Base-by-base conservation (phyloP, 2,113 vertebrate genomes). In the Chaenocephalus aceratus region DNA sequence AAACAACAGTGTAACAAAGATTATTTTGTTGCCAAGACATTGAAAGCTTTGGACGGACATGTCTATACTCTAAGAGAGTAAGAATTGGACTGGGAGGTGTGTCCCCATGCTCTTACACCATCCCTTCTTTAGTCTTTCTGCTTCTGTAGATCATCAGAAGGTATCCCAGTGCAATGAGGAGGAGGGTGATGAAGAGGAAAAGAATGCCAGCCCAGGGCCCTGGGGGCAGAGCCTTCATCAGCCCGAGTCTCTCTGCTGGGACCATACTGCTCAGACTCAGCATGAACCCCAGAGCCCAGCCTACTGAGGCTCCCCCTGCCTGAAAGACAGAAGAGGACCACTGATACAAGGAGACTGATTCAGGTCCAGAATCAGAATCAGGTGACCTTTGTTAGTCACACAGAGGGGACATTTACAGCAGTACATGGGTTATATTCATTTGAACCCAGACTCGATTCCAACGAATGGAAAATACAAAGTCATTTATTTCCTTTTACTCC, bases 231-330 rank as follows among this genome's bases (percentile, higher is more conserved):
- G 91, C 92, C 87, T 92, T 95, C 58, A 94, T 14, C 54, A 4
- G 1, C 0, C 0, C 60, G 0, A 89, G 83, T 0, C 64, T 76
- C 79, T 97, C 92, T 0, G 90, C 92, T 0, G 96, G 96, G 63
- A 98, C 75, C 85, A 93, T 86, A 78, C 89, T 95, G 80, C 95
- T 98, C 61, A 96, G 90, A 79, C 88, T 96, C 48, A 99, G 94
- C 96, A 98, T 97, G 90, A 95, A 97, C 16, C 97, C 97, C 86
- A 99, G 89, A 0, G 96, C 94, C 97, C 97, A 98, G 84, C 97
- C 96, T 0, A 97, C 62, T 0, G 96, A 94, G 0, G 94, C 80
- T 1, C 92, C 95, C 0, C 90, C 93, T 0, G 52, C 96, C 97
- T 98, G 93, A 73, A 0, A 69, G 52, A 67, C 63, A 81, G 75